Conservation (phyloP, 2,888 invertebrate species). For the Athalia rosae region DNA sequence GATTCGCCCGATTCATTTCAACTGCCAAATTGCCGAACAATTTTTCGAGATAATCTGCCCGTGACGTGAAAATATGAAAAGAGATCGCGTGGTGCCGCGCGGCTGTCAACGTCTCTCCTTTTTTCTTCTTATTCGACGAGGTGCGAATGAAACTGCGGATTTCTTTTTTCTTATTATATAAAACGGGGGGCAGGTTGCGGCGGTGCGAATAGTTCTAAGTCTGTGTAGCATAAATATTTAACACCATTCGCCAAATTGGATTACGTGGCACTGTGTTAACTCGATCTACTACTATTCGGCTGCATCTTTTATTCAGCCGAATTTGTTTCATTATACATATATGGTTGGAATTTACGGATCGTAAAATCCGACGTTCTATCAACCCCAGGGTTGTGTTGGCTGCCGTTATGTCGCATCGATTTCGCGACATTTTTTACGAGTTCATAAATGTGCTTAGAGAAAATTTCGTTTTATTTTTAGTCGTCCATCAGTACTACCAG, state of each 20-base stretch:
- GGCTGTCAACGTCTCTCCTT: conserved; percentile 58
- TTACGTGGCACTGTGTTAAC: neutral
- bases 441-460: neutral
- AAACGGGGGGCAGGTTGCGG: neutral
- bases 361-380: neutral
- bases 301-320: conserved; percentile 35
- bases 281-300: neutral
- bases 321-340: neutral
- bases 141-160: neutral
- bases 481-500: conserved; percentile 92
- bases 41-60: conserved; percentile 3
- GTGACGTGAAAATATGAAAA: neutral
- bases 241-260: conserved; percentile 39
- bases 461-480: conserved; percentile 75
- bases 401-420: neutral
- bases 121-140: neutral
- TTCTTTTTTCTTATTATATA: neutral
- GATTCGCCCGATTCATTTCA: conserved; percentile 2
- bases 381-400: neutral
- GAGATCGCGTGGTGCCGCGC: conserved; percentile 39
- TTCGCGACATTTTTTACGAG: neutral
- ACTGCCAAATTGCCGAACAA: neutral
- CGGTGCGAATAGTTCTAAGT: conserved; percentile 5
- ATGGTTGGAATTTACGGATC: neutral
- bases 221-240: conserved; percentile 32